Evolutionary conservation across 1,140 invertebrate species (phyloP).

Genomic region (Anagrus nilaparvatae): DNA sequence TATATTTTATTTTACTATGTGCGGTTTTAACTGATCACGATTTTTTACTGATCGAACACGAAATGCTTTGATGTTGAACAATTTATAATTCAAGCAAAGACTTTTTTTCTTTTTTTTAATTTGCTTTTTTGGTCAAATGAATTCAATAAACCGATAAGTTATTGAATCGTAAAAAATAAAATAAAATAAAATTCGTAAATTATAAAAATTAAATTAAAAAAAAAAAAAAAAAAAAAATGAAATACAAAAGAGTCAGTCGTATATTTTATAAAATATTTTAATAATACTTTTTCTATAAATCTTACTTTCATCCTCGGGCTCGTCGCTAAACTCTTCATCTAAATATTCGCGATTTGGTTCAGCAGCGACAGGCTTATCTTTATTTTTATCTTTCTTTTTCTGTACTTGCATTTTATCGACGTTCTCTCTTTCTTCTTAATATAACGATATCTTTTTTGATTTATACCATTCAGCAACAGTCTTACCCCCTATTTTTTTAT

Average conservation of each 20-base stretch:
- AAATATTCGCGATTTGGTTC: conserved; percentile 34
- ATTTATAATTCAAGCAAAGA: no score
- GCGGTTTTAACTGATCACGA: conserved; percentile 11
- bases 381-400: conserved; percentile 26
- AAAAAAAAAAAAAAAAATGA: no score
- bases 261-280: no score
- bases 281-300: conserved; percentile 32
- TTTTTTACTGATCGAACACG: conserved; percentile 9
- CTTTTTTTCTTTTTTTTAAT: no score
- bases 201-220: no score
- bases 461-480: no score
- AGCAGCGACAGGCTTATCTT: conserved; percentile 25
- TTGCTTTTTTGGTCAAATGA: conserved; percentile 1
- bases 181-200: no score
- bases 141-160: conserved; percentile 12
- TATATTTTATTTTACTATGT: conserved; percentile 12
- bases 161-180: conserved; percentile 14
- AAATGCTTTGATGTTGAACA: conserved; percentile 10
- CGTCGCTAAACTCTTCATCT: conserved; percentile 34
- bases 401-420: conserved; percentile 29
- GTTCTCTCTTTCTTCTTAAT: no score
- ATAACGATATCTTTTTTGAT: no score
- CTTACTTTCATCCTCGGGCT: conserved; percentile 26
- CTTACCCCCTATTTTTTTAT: no score
- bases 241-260: no score